phyloP scores from a whole-genome alignment of 2,113 vertebrate genomes.

The Oreotragus oreotragus region DNA sequence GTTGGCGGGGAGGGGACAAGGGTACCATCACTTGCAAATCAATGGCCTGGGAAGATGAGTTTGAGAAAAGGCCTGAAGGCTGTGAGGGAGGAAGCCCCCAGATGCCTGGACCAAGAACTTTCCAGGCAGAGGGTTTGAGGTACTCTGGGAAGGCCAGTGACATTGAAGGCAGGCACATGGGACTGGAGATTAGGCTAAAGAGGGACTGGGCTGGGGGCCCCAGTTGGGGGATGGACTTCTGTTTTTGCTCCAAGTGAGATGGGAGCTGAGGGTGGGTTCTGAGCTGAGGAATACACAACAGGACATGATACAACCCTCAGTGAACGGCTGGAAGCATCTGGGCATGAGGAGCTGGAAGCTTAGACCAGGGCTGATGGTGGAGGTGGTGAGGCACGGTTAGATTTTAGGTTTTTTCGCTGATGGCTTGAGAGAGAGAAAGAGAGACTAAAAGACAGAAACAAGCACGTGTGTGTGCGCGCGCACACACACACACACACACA shows the following conservation, averaged over 20 bases:
- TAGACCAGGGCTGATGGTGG: not conserved
- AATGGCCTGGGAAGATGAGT: not conserved
- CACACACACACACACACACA: not conserved
- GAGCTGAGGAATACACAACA: not conserved
- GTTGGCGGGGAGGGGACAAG: not conserved
- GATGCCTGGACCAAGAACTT: not conserved
- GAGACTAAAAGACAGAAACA: not conserved
- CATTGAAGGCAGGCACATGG: not conserved
- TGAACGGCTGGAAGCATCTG: not conserved
- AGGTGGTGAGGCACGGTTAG: rapidly evolving
- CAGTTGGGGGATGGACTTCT: not conserved
- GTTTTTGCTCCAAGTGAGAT: not conserved
- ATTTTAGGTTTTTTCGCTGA: not conserved
- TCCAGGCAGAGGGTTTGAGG: not conserved
- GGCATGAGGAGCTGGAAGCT: not conserved
- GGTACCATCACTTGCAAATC: not conserved
- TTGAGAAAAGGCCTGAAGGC: not conserved
- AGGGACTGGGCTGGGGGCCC: not conserved
- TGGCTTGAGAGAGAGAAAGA: not conserved
- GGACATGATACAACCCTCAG: too few species aligned
- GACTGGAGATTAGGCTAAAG: not conserved
- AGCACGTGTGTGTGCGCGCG: too few species aligned
- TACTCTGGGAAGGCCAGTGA: not conserved
- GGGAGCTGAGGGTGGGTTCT: not conserved
- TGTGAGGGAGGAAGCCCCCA: not conserved